Conservation (phyloP, 2,113 vertebrate genomes). For the Prietella phreatophila region DNA sequence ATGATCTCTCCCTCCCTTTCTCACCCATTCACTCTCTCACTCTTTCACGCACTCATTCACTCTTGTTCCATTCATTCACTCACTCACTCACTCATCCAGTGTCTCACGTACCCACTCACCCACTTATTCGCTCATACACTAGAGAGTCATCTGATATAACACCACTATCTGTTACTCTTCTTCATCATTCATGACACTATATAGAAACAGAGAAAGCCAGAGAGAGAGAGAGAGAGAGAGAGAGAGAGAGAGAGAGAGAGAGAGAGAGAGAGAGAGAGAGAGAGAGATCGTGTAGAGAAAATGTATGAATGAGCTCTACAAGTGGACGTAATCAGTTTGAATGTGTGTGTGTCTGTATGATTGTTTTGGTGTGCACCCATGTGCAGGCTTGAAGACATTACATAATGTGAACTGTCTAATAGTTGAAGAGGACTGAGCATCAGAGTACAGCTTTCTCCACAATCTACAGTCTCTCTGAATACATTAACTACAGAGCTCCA, state of each 20-base stretch:
- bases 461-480: conserved; percentile 10
- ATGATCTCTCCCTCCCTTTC: no score
- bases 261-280: neutral
- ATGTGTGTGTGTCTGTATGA: conserved; percentile 16
- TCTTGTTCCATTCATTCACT: neutral
- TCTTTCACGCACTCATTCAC: neutral
- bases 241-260: neutral
- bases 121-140: neutral
- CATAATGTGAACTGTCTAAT: neutral
- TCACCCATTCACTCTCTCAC: neutral
- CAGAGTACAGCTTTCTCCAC: neutral
- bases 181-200: neutral
- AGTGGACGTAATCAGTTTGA: conserved; percentile 18
- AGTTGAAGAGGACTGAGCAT: neutral
- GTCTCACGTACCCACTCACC: neutral
- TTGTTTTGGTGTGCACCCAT: neutral
- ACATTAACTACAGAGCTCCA: neutral
- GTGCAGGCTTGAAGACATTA: neutral
- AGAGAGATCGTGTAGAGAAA: neutral
- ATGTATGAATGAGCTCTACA: neutral
- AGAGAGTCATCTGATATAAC: neutral
- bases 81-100: neutral
- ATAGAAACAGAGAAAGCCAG: neutral
- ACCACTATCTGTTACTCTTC: neutral
- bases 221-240: neutral